phyloP scores from a whole-genome alignment of 2,888 invertebrate genomes.

The Mythimna albipuncta region DNA sequence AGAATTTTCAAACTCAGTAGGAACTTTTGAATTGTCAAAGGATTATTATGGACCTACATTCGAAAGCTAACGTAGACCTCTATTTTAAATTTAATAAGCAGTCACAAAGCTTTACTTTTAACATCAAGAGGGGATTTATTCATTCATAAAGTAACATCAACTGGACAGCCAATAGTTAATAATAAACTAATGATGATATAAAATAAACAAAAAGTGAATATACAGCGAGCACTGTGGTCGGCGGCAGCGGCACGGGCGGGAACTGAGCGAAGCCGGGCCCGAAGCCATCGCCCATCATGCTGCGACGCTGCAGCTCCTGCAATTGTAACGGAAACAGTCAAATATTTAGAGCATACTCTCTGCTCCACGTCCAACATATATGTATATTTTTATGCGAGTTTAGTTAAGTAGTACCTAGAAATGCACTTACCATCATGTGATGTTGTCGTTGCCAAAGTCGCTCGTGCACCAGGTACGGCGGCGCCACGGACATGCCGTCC shows the following conservation, averaged over 20 bases:
- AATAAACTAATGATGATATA: background rate
- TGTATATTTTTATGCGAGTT: too few relatives aligned
- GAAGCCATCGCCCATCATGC: slow-evolving; percentile 80
- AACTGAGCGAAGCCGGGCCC: slow-evolving; percentile 64
- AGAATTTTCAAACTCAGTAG: too few relatives aligned
- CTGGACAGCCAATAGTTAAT: background rate
- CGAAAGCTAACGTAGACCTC: too few relatives aligned
- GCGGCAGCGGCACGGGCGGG: slow-evolving; percentile 70
- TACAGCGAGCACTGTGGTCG: slow-evolving; percentile 73
- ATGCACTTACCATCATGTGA: slow-evolving; percentile 87
- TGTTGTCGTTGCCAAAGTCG: slow-evolving; percentile 94
- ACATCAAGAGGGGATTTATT: background rate
- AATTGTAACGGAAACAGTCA: slow-evolving; percentile 1
- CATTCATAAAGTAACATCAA: background rate
- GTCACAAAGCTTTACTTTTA: too few relatives aligned
- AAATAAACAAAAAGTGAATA: slow-evolving; percentile 34
- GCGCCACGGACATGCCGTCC: slow-evolving; percentile 81
- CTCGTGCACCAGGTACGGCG: slow-evolving; percentile 94
- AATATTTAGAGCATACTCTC: background rate
- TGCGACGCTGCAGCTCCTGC: slow-evolving; percentile 88
- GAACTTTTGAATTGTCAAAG: too few relatives aligned
- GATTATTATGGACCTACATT: too few relatives aligned
- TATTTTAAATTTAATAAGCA: too few relatives aligned
- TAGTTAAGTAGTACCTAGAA: background rate
- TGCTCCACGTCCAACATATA: too few relatives aligned